Evolutionary conservation across 2,113 vertebrate genomes (phyloP), one percentile per base, ranked within the genome.

Genomic region (Syngnathus typhle): DNA sequence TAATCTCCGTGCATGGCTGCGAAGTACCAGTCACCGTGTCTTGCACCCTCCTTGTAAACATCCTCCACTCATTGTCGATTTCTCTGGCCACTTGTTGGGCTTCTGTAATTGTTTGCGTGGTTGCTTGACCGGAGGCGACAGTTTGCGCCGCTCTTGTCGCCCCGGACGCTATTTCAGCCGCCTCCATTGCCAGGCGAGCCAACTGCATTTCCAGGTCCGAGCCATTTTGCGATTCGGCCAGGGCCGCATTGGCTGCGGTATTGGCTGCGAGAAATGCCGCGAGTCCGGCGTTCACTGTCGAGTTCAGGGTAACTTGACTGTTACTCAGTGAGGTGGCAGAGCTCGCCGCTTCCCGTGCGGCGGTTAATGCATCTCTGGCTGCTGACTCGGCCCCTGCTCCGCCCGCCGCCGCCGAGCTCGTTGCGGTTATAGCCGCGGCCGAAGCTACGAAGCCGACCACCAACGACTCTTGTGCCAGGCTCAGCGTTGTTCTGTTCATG

Each of bases 241-340:
- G 5, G n/a, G 59, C 59, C 19, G 60, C 69, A 4, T 37, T 9
- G 8, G 51, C n/a, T 5, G 77, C 77, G 2, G 0, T 7, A 0
- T 21, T 0, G 38, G 74, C 74, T 6, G 71, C 65, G 0, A 18
- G 23, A 1, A 68, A 44, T 15, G 78, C 74, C 1, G 23, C 11
- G 4, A 0, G 46, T 27, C 64, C 74, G 18, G 39, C 65, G 0
- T 21, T 12, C 1, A 6, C 55, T 1, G 75, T 72, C 3, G n/a
- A 0, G 16, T 61, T 23, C 4, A 32, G 2, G 4, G 75, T 7
- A 36, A 4, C 37, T 4, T 3, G 0, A 3, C 49, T 60, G 1
- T 21, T 6, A n/a, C 15, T n/a, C 18, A 81, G 19, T 5, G 39
- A 11, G 0, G 4, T 4, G 19, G 70, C 71, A 0, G 49, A 43